Evolutionary conservation across 2,888 invertebrate genomes (phyloP).

Genomic region (Pseudococcus viburni): DNA sequence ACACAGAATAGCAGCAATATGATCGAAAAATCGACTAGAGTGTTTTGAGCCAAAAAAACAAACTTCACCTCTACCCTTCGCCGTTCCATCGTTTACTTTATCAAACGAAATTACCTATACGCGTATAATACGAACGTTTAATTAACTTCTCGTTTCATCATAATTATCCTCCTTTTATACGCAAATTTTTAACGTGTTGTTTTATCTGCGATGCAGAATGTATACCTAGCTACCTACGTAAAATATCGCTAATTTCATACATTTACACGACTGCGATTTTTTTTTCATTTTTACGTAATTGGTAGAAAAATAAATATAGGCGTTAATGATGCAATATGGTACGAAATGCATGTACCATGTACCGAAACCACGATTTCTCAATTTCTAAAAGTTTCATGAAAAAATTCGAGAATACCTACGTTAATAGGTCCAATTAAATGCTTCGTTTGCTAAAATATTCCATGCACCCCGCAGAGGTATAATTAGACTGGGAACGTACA

Average conservation of each 20-base stretch:
- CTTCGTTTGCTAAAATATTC: neutral
- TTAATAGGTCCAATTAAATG: neutral
- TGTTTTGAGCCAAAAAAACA: neutral
- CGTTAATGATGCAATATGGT: no score
- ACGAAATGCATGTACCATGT: no score
- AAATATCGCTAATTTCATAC: neutral
- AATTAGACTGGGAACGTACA: neutral
- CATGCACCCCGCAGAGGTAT: neutral
- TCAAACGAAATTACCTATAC: neutral
- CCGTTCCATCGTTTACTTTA: neutral
- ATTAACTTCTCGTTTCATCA: conserved; percentile 16
- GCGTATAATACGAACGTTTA: neutral
- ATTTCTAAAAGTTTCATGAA: no score
- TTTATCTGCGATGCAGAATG: neutral
- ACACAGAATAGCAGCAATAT: neutral
- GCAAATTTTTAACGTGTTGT: neutral
- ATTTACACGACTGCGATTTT: neutral
- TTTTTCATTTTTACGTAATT: neutral
- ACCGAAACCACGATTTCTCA: no score
- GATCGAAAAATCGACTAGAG: neutral
- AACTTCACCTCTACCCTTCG: neutral
- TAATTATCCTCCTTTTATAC: neutral
- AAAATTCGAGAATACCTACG: neutral
- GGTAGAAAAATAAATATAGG: no score
- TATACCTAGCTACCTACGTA: neutral